These are phyloP conservation scores for Drosophila mulleri DNA, from an alignment of 2,888 invertebrate genomes.

Conservation along the genomic window DNA sequence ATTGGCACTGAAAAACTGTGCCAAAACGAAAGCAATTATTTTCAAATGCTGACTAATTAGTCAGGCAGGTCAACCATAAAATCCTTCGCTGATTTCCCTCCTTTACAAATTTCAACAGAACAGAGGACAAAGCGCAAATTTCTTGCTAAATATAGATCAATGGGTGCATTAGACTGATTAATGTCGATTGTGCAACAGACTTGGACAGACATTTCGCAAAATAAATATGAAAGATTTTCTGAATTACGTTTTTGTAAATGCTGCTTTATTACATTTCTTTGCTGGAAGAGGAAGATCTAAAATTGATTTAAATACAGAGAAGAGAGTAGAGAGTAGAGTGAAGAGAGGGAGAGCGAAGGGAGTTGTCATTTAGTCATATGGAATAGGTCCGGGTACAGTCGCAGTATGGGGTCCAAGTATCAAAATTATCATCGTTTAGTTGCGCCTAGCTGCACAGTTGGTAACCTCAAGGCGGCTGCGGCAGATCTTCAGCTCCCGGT, in stretches of 20 bases:
- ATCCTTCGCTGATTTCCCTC: not conserved
- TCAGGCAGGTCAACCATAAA: slow-evolving; percentile 4
- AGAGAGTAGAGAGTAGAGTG: slow-evolving; percentile 2
- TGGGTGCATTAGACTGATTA: not conserved
- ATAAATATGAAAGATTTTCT: not conserved
- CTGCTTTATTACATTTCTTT: slow-evolving; percentile 52
- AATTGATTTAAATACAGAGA: slow-evolving; percentile 8
- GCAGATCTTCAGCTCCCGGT: slow-evolving; percentile 47
- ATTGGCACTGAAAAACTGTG: slow-evolving; percentile 17
- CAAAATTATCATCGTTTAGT: slow-evolving; percentile 27
- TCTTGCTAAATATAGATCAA: not conserved
- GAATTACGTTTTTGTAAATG: slow-evolving; percentile 35
- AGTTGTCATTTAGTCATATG: not conserved
- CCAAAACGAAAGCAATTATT: slow-evolving; percentile 31
- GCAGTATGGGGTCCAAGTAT: not conserved
- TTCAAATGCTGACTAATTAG: slow-evolving; percentile 26
- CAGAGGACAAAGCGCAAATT: not conserved
- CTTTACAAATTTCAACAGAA: not conserved
- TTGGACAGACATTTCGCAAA: no score
- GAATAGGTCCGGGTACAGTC: slow-evolving; percentile 22
- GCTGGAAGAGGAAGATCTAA: slow-evolving; percentile 20
- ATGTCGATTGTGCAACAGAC: not conserved
- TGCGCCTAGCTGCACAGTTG: slow-evolving; percentile 46
- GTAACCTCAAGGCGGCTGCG: slow-evolving; percentile 36
- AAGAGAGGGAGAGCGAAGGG: slow-evolving; percentile 7